A percentile compares a stretch with the other conserved stretches of the same genome.
Conservation (phyloP, 2,888 invertebrate species). For the Macrosoma leucophasiata region DNA sequence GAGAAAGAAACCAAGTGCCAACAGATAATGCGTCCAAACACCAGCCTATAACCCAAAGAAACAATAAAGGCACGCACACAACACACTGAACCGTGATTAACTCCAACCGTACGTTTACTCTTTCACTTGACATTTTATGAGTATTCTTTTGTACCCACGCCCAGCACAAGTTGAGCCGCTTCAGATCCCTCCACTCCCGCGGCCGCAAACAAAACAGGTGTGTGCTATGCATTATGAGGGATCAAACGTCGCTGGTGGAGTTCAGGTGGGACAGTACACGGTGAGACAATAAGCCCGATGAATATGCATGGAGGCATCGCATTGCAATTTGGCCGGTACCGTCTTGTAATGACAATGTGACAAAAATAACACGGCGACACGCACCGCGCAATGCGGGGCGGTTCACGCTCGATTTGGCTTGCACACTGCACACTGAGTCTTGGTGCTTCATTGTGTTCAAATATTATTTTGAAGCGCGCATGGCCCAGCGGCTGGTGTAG, state of each 20-base stretch:
- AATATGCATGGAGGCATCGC: constrained; percentile 69
- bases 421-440: no score
- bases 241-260: constrained; percentile 34
- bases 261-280: constrained; percentile 49
- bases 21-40: no score
- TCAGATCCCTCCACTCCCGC: constrained; percentile 5
- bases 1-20: no score
- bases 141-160: constrained; percentile 45
- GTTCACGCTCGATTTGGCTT: not conserved
- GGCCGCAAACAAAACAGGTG: constrained; percentile 5
- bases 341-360: constrained; percentile 68
- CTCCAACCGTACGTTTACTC: constrained; percentile 38
- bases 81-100: constrained; percentile 25
- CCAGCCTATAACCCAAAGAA: no score
- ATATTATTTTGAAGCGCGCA: no score
- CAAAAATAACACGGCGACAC: constrained; percentile 55
- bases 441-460: no score
- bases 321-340: constrained; percentile 66
- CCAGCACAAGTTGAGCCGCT: constrained; percentile 32
- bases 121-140: constrained; percentile 57
- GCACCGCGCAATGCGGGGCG: constrained; percentile 5
- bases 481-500: no score
- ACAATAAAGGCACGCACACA: not conserved
- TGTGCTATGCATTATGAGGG: constrained; percentile 18
- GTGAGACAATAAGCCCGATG: constrained; percentile 62